Percentiles rank a stretch among this genome's conserved stretches.
Evolutionary conservation across 1,140 invertebrate genomes (phyloP).

Genomic region (Leptoteleia sp.): DNA sequence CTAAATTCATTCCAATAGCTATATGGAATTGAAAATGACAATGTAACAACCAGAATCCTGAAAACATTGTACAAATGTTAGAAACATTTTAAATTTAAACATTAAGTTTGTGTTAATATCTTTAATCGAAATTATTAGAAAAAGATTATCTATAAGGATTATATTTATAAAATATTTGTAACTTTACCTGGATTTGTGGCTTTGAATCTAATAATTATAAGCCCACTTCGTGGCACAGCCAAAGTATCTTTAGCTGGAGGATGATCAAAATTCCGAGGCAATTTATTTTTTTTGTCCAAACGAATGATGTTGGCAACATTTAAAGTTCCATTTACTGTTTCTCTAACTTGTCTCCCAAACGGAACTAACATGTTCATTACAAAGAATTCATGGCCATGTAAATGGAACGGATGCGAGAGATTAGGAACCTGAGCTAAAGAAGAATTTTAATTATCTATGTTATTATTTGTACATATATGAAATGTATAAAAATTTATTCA

Average conservation of each 20-base stretch:
- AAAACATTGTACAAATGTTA: too few relatives aligned
- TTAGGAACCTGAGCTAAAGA: conserved; percentile 44
- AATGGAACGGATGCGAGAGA: conserved; percentile 72
- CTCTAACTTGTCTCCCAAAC: too few relatives aligned
- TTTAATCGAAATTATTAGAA: too few relatives aligned
- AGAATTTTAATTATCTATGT: too few relatives aligned
- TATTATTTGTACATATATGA: too few relatives aligned
- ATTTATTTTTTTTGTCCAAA: conserved; percentile 88
- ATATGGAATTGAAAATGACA: conserved; percentile 91
- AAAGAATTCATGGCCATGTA: conserved; percentile 70
- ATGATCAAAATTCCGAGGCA: conserved; percentile 86
- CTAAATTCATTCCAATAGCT: conserved; percentile 88
- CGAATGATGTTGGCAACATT: conserved; percentile 82
- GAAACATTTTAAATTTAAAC: too few relatives aligned
- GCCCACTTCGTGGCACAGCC: conserved; percentile 84
- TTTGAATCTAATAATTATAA: conserved; percentile 83
- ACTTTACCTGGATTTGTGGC: conserved; percentile 85
- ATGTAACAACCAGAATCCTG: conserved; percentile 90
- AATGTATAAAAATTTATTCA: too few relatives aligned
- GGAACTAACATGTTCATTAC: conserved; percentile 64
- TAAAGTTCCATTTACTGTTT: conserved; percentile 26
- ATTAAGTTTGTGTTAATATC: too few relatives aligned
- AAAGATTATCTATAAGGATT: too few relatives aligned
- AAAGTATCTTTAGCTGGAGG: conserved; percentile 92
- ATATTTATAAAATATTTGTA: too few relatives aligned